Base-by-base conservation (phyloP, 2,113 vertebrate genomes). In the Myiozetetes cayanensis region DNA sequence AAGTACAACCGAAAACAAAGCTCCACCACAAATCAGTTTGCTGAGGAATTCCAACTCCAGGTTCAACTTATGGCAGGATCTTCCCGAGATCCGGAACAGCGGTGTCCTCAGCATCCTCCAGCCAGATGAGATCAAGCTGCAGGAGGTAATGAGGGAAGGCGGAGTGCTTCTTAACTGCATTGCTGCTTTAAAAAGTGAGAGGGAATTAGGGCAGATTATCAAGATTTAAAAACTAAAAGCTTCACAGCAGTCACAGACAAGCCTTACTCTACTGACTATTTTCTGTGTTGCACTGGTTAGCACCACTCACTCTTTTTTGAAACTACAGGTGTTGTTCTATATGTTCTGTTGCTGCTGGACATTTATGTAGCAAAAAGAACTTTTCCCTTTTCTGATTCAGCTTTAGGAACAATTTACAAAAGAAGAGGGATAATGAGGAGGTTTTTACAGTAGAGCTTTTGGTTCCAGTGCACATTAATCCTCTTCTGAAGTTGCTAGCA, bases 51-150 rank as follows among this genome's bases (percentile, higher is more conserved):
- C 98, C 58, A 98, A 97, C 81, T 98, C 98, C 24, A 96, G 98
- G 72, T 98, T 99, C 81, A 99, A 98, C 89, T 97, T 99, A 87
- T 99, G 99, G 99, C 99, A 99, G 94, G 99, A 99, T 90, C 98
- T 99, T 68, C 99, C 99, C 0, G 98, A 97, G 37, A 99, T 99
- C 85, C 98, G 97, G 92, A 98, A 96, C 88, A 99, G 99, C 0
- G 98, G 98, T 5, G 97, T 99, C 41, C 98, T 99, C 79, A 97
- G 94, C 91, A 97, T 98, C 50, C 97, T 99, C 52, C 97, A 98
- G 15, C 98, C 98, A 1, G 98, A 97, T 70, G 99, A 99, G 97
- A 84, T 99, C 96, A 99, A 98, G 47, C 98, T 99, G 88, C 99
- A 99, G 97, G 99, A 99, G 99, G 99, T 99, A 96, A 98, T 28